A percentile compares a stretch with the other conserved stretches of the same genome.
Evolutionary conservation across 2,113 vertebrate species (phyloP).

Genomic region (Cyanoramphus novaezelandiae): DNA sequence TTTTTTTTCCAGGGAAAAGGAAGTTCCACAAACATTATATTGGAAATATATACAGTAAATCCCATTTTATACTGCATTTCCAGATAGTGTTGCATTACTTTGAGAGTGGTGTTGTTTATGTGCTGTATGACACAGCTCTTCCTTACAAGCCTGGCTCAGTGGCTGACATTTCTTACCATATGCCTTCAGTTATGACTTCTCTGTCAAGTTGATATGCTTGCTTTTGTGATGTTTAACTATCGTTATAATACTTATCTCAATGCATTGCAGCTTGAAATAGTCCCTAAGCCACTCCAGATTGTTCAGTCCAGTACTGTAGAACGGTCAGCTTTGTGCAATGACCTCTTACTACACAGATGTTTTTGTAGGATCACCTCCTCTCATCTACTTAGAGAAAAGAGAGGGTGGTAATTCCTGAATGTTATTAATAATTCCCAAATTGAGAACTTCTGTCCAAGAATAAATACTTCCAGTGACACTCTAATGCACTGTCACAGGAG

Average conservation of each 20-base stretch:
- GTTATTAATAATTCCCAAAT: neutral
- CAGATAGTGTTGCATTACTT: neutral
- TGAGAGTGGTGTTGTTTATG: neutral
- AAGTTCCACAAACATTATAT: neutral
- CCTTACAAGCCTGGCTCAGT: neutral
- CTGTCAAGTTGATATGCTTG: neutral
- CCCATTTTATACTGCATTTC: neutral
- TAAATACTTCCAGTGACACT: neutral
- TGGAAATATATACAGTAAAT: neutral
- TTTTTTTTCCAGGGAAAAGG: neutral
- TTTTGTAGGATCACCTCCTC: neutral
- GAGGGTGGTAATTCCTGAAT: neutral
- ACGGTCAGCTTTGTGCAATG: neutral
- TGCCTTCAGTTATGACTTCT: neutral
- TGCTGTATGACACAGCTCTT: neutral
- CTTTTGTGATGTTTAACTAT: neutral
- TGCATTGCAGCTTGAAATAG: neutral
- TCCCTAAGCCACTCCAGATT: neutral
- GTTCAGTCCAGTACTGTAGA: neutral
- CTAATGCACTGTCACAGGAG: neutral
- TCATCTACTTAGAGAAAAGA: neutral
- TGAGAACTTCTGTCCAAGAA: neutral
- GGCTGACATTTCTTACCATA: neutral
- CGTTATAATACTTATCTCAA: neutral
- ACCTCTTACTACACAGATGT: neutral